Conservation (phyloP, 1,140 invertebrate species). For the Cyclargus thomasi region DNA sequence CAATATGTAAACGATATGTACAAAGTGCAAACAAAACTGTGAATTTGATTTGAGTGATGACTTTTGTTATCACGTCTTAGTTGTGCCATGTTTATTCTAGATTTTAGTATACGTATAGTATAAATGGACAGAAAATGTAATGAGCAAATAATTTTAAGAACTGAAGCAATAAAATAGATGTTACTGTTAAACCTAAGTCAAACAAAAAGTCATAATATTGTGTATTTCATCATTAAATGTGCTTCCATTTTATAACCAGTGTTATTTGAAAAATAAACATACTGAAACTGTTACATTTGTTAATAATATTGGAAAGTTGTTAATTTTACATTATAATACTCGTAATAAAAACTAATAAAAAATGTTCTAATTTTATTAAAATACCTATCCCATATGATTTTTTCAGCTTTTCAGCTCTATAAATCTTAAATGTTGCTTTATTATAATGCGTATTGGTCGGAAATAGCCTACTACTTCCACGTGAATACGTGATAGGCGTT, state of each 20-base stretch:
- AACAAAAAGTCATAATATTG: too few species aligned
- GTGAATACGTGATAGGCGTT: too few species aligned
- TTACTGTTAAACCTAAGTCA: not conserved
- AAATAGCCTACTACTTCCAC: too few species aligned
- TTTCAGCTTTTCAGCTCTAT: too few species aligned
- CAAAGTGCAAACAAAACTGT: not conserved
- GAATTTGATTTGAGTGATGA: not conserved
- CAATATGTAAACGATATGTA: not conserved
- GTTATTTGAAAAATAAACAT: too few species aligned
- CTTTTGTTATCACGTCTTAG: not conserved
- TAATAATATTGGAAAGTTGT: not conserved
- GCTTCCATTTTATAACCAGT: too few species aligned
- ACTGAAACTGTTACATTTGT: not conserved
- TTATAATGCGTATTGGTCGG: too few species aligned
- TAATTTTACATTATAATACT: not conserved
- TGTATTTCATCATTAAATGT: too few species aligned
- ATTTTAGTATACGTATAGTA: not conserved
- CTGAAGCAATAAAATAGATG: too few species aligned
- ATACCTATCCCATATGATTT: too few species aligned
- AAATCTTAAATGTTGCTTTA: too few species aligned
- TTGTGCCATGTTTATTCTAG: conserved; percentile 1
- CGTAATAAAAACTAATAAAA: not conserved
- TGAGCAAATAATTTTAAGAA: not conserved
- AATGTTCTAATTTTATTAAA: not conserved
- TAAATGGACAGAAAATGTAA: not conserved